Evolutionary conservation across 30 jellyfish, hydroid and myxozoan genomes (phyloP).

Genomic region (Aurelia aurita complex sp. Pacific): DNA sequence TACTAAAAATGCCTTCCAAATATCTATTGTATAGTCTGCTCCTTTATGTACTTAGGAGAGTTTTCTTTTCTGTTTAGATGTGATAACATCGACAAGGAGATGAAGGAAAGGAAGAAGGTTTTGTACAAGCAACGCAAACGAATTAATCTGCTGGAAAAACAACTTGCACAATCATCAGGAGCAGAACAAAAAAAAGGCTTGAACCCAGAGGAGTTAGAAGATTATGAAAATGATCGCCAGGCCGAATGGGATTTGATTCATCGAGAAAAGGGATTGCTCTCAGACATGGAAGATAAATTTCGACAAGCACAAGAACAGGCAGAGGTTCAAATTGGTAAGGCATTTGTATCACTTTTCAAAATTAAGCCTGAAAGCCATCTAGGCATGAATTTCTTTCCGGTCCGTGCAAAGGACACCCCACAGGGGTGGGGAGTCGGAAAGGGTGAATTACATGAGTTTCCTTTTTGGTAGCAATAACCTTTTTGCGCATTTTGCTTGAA

Average conservation of each 20-base stretch:
- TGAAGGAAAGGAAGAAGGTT: conserved; percentile 84
- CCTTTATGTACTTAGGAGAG: too few species aligned
- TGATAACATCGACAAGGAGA: conserved; percentile 72
- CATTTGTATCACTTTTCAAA: background rate
- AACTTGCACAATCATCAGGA: conserved; percentile 90
- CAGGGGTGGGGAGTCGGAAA: too few species aligned
- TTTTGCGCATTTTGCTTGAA: too few species aligned
- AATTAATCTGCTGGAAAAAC: conserved; percentile 85
- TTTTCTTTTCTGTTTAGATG: conserved; percentile 21
- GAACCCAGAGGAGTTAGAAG: conserved; percentile 84
- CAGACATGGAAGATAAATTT: conserved; percentile 84
- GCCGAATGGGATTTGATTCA: conserved; percentile 87
- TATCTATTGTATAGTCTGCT: too few species aligned
- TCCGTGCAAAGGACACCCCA: too few species aligned
- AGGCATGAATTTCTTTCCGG: too few species aligned
- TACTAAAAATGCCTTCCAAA: too few species aligned
- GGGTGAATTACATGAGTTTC: too few species aligned
- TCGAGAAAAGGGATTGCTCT: conserved; percentile 75
- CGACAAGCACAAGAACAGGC: conserved; percentile 84
- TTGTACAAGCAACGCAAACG: conserved; percentile 89
- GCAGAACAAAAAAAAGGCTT: conserved; percentile 74
- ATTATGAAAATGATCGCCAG: conserved; percentile 80
- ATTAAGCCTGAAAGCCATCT: too few species aligned
- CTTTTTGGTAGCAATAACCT: too few species aligned
- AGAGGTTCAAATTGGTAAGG: conserved; percentile 79